A percentile compares a stretch with the other conserved stretches of the same genome.
phyloP scores from a whole-genome alignment of 2,888 invertebrate genomes.

The Hirtodrosophila duncani region DNA sequence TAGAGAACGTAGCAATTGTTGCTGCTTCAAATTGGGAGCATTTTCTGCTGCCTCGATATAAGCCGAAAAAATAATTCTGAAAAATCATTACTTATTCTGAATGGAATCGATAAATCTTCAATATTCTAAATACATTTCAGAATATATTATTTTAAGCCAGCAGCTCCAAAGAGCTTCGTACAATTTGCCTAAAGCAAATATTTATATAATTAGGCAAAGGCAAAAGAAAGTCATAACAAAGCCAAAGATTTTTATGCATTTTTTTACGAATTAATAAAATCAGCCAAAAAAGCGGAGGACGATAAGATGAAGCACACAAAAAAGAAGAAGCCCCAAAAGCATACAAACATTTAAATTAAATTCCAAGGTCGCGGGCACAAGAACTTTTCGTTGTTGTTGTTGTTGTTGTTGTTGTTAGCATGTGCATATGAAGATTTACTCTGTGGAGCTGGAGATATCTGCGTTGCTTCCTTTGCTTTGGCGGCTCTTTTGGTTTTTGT shows the following conservation, averaged over 20 bases:
- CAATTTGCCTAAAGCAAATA: conserved; percentile 3
- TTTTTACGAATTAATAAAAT: conserved; percentile 50
- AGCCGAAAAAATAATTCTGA: too few relatives aligned
- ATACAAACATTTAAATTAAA: conserved; percentile 40
- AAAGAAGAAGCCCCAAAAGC: conserved; percentile 4
- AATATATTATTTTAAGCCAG: too few relatives aligned
- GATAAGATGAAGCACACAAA: conserved; percentile 34
- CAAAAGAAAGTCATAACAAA: too few relatives aligned
- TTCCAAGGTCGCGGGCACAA: conserved; percentile 57
- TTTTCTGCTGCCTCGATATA: too few relatives aligned
- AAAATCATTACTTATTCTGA: too few relatives aligned
- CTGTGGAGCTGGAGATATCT: conserved; percentile 25
- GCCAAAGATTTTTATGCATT: conserved; percentile 27
- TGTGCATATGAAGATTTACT: conserved; percentile 56
- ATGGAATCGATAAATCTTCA: too few relatives aligned
- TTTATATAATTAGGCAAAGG: conserved; percentile 4
- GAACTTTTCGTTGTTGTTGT: conserved; percentile 36
- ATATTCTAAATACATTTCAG: too few relatives aligned
- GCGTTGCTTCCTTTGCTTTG: conserved; percentile 18
- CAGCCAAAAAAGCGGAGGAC: conserved; percentile 11
- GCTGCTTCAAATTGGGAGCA: too few relatives aligned
- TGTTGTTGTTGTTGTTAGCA: conserved; percentile 48
- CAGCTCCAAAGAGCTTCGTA: too few relatives aligned
- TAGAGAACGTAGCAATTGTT: conserved; percentile 1
- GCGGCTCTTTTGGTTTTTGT: conserved; percentile 20